Conservation (phyloP, 2,113 vertebrate genomes). For the Trogon surrucura region DNA sequence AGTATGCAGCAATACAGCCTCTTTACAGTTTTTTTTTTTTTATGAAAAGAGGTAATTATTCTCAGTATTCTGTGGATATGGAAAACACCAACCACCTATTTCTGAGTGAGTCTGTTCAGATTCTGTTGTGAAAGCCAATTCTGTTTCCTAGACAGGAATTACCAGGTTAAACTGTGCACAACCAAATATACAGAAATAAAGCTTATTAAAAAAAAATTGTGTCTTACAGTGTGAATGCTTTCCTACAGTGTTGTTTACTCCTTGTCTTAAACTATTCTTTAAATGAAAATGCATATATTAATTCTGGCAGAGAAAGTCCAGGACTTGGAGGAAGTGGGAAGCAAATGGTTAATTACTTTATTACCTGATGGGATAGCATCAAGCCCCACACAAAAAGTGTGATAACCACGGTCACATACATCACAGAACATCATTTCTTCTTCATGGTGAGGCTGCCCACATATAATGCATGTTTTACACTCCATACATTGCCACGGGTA, state of each 20-base stretch:
- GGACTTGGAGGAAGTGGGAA: neutral
- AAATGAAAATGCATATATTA: neutral
- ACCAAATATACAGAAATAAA: constrained; percentile 53
- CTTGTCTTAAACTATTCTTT: neutral
- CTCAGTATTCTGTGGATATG: neutral
- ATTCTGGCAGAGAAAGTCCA: neutral
- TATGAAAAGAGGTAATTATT: neutral
- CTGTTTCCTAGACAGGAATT: neutral
- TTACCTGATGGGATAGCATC: constrained; percentile 92
- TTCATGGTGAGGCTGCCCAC: constrained; percentile 96
- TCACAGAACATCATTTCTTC: constrained; percentile 99
- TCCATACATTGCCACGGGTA: constrained; percentile 99
- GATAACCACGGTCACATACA: constrained; percentile 95
- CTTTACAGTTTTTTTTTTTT: constrained; percentile 10
- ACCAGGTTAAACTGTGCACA: constrained; percentile 38
- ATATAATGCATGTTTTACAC: constrained; percentile 96
- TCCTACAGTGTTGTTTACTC: neutral
- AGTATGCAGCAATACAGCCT: constrained; percentile 36
- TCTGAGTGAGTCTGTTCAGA: neutral
- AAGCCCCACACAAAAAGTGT: constrained; percentile 98
- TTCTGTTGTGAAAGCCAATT: constrained; percentile 11
- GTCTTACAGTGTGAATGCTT: neutral
- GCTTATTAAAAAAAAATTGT: neutral
- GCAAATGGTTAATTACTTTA: constrained; percentile 24
- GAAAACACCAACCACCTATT: neutral